Base-by-base conservation (phyloP, 2,888 invertebrate species). In the Eudemis profundana region DNA sequence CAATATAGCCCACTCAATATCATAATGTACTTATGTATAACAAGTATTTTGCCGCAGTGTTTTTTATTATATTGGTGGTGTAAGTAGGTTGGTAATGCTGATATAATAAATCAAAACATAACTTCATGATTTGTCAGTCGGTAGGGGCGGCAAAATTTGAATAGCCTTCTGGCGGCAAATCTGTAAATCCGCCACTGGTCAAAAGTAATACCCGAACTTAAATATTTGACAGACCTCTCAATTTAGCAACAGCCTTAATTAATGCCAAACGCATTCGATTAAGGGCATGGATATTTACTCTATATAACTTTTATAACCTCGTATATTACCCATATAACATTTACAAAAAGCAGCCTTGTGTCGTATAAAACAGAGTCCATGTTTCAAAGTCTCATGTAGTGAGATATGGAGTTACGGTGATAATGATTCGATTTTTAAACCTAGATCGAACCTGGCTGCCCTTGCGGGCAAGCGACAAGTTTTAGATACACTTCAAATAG, bases 381-480 rank as follows among this genome's bases (percentile, higher is more conserved):
- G 7, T 56, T 56, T 29, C 17, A 7, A 29, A 44, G 29, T 7
- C 10, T 4, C n/a, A 7, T 29, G 8, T 0, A 8, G 5, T 42
- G 33, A 40, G 53, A 54, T 54, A 44, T 12, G 56, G 29, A 42
- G 29, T 44, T 29, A 5, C n/a, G 29, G 12, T 17, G 29, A 19
- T 19, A 5, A 14, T 29, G 8, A 23, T 15, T 19, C 19, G 36
- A 59, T 60, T 59, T 65, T 65, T 65, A 50, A 60, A 27, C 60
- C 60, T 65, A 65, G 51, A n/a, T 65, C 40, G 57, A 47, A 49
- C 44, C 70, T 50, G 33, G 75, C 67, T 72, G 71, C 73, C 75
- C 75, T 75, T 75, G 75, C 51, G 62, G 23, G 54, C 54, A 61
- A 50, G 51, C 68, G 71, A 72, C 74, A 61, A 67, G 70, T 71